phyloP scores from a whole-genome alignment of 2,113 vertebrate genomes.

The Saccopteryx bilineata region DNA sequence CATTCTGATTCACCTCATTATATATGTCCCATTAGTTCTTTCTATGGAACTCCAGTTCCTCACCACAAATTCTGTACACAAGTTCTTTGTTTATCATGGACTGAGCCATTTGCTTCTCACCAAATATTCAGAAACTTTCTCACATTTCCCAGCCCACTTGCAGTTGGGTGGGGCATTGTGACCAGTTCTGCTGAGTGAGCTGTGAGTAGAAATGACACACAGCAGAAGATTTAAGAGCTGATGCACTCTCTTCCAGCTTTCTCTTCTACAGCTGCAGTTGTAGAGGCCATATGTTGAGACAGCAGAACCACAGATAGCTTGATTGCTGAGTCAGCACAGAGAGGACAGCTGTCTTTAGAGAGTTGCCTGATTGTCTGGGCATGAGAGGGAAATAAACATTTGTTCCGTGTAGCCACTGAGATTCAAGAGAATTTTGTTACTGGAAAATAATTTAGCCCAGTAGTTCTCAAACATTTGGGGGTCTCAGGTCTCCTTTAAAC shows the following conservation, averaged over 20 bases:
- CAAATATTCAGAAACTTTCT: background rate
- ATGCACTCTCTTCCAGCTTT: background rate
- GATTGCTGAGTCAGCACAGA: background rate
- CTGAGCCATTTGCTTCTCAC: background rate
- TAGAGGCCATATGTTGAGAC: background rate
- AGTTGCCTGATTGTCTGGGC: background rate
- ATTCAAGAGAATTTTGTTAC: conserved; percentile 26
- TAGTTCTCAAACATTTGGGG: conserved; percentile 31
- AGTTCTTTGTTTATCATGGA: background rate
- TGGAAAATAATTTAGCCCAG: conserved; percentile 44
- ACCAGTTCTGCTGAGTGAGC: conserved; percentile 23
- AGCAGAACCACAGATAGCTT: background rate
- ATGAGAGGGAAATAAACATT: conserved; percentile 11
- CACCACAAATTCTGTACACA: background rate
- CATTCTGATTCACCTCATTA: background rate
- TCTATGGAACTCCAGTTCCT: background rate
- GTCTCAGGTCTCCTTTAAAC: conserved; percentile 27
- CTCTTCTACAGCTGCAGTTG: background rate
- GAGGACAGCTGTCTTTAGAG: conserved; percentile 8
- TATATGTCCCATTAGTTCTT: background rate
- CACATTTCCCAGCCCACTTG: background rate
- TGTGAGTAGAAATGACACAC: background rate
- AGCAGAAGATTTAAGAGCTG: background rate
- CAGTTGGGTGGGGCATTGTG: background rate
- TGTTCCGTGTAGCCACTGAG: background rate